Evolutionary conservation across 2,797 vertebrate genomes (phyloP).

Genomic region (Danionella dracula): DNA sequence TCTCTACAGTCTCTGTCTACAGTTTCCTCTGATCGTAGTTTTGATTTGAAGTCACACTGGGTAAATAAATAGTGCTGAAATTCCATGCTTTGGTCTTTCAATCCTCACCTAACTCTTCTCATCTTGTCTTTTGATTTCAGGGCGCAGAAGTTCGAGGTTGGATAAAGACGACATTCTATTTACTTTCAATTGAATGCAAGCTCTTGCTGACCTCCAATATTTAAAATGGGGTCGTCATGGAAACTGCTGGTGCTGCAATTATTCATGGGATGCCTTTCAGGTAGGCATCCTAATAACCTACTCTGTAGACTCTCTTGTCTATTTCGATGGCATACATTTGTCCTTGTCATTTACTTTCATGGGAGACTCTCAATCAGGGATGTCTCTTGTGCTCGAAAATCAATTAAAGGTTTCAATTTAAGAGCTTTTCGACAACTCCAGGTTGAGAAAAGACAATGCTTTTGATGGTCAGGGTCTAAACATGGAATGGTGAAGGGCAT

Average conservation of each 20-base stretch:
- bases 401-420: neutral
- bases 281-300: conserved; percentile 69
- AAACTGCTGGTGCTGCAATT: conserved; percentile 86
- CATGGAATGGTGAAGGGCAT: neutral
- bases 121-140: conserved; percentile 67
- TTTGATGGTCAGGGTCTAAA: neutral
- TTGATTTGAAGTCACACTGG: too few relatives aligned
- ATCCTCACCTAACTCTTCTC: conserved; percentile 24
- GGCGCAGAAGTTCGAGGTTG: conserved; percentile 60
- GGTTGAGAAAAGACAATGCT: neutral
- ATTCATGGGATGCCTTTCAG: conserved; percentile 82
- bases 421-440: neutral
- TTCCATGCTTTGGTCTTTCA: neutral
- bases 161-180: conserved; percentile 59
- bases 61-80: neutral
- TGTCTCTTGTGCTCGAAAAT: neutral
- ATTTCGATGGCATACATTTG: conserved; percentile 25
- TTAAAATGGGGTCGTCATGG: conserved; percentile 95
- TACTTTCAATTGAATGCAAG: conserved; percentile 66
- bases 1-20: too few relatives aligned
- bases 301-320: conserved; percentile 35
- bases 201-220: conserved; percentile 69
- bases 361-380: conserved; percentile 11
- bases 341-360: conserved; percentile 36
- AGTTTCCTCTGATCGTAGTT: too few relatives aligned